Conservation (phyloP, 2,797 vertebrate genomes). For the Sebastiscus albofasciatus region DNA sequence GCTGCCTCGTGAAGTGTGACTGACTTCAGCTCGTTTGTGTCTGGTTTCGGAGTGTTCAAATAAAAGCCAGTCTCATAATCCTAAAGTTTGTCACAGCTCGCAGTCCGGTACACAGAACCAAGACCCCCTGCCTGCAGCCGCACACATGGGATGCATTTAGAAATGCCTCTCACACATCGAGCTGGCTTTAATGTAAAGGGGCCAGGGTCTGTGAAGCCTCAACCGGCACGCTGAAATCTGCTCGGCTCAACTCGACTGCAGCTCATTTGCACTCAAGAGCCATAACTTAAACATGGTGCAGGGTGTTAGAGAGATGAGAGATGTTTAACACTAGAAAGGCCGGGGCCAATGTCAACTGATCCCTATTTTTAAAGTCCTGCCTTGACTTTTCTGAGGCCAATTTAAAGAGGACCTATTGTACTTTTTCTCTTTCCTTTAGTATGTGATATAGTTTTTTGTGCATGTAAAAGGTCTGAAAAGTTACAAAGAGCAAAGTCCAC, state of each 20-base stretch:
- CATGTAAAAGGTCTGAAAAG: too few species aligned
- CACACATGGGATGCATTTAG: slow-evolving; percentile 50
- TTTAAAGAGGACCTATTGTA: background rate
- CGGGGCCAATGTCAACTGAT: background rate
- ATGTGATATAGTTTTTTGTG: too few species aligned
- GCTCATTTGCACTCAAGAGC: slow-evolving; percentile 55
- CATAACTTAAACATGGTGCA: slow-evolving; percentile 46
- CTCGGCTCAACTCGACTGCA: slow-evolving; percentile 45
- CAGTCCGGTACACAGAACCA: slow-evolving; percentile 50
- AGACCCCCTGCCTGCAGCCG: slow-evolving; percentile 48
- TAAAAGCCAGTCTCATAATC: slow-evolving; percentile 68
- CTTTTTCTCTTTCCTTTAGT: too few species aligned
- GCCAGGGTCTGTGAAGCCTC: slow-evolving; percentile 47
- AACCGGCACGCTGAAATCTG: slow-evolving; percentile 26
- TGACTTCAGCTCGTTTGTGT: slow-evolving; percentile 63
- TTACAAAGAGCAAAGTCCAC: too few species aligned
- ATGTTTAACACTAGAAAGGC: slow-evolving; percentile 38
- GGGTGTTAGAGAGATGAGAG: slow-evolving; percentile 45
- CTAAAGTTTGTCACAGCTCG: slow-evolving; percentile 67
- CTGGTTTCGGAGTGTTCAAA: slow-evolving; percentile 61
- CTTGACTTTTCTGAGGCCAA: slow-evolving; percentile 6
- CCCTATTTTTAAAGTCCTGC: slow-evolving; percentile 29
- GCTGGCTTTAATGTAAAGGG: slow-evolving; percentile 59
- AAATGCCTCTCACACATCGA: slow-evolving; percentile 44
- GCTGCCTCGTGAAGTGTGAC: slow-evolving; percentile 68